These are phyloP conservation scores for Acanthiza pusilla DNA, from an alignment of 2,797 vertebrate species.

Conservation along the genomic window DNA sequence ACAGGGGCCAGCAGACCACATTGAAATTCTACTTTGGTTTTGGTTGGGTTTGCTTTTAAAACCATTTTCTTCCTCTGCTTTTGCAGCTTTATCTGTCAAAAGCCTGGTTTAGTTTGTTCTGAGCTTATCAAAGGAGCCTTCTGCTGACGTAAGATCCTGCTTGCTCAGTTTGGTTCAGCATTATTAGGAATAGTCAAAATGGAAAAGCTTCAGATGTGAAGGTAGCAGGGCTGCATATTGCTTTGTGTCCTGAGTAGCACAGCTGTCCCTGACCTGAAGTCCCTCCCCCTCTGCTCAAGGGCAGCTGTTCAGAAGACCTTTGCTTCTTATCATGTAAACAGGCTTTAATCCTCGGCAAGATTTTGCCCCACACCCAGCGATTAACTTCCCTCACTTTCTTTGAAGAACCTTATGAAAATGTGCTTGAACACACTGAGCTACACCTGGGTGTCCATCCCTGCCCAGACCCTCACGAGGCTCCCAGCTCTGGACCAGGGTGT, in stretches of 20 bases:
- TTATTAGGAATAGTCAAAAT: neutral
- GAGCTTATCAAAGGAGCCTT: neutral
- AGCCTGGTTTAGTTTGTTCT: neutral
- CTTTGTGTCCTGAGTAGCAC: neutral
- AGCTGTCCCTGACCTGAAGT: neutral
- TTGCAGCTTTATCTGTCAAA: neutral
- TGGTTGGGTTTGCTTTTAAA: neutral
- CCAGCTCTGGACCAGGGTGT: neutral
- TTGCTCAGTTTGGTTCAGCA: neutral
- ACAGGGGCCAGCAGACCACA: neutral
- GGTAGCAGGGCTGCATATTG: neutral
- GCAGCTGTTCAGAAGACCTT: neutral
- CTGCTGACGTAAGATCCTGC: neutral
- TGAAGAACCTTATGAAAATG: neutral
- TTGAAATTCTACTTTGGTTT: neutral
- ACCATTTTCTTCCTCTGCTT: neutral
- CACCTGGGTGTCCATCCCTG: rapidly evolving
- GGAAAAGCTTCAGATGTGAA: neutral
- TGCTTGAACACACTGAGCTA: rapidly evolving
- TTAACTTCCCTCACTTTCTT: neutral
- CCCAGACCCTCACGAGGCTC: neutral
- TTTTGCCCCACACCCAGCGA: neutral
- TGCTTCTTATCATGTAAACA: neutral
- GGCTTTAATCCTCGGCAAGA: conserved; percentile 14
- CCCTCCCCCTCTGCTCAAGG: neutral